A percentile compares a stretch with the other conserved stretches of the same genome.
Evolutionary conservation across 1,140 invertebrate genomes (phyloP).

Genomic region (Antheraea mylitta): DNA sequence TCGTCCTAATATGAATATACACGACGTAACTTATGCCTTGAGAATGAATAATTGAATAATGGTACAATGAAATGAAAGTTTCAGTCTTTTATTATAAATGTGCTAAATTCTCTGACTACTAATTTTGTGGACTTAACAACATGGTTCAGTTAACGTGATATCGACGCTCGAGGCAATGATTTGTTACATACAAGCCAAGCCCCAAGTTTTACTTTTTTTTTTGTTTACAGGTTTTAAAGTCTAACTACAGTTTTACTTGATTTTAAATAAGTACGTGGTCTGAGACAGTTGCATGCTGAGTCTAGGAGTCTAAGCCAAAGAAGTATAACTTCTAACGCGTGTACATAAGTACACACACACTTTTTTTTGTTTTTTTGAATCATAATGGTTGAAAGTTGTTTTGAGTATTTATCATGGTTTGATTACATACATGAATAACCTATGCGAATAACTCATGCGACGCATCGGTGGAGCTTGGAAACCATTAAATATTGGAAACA

Average conservation of each 20-base stretch:
- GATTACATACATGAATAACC: conserved; percentile 18
- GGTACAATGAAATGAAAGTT: conserved; percentile 22
- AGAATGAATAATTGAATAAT: conserved; percentile 8
- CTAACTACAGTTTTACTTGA: too few species aligned
- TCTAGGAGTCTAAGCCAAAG: too few species aligned
- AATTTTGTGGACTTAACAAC: conserved; percentile 19
- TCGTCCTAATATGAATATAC: not conserved
- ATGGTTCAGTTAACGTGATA: not conserved
- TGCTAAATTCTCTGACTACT: conserved; percentile 13
- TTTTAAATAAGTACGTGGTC: too few species aligned
- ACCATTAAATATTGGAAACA: conserved; percentile 27
- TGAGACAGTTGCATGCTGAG: too few species aligned
- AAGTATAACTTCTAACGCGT: too few species aligned
- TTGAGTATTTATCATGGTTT: too few species aligned
- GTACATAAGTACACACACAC: too few species aligned
- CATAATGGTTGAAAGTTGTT: too few species aligned
- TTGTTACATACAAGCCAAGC: not conserved
- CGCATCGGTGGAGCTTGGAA: conserved; percentile 24
- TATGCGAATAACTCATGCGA: not conserved
- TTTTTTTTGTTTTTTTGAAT: too few species aligned
- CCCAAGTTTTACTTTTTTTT: not conserved
- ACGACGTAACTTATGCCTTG: not conserved
- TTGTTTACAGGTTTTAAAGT: too few species aligned
- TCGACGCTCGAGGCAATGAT: conserved; percentile 13
- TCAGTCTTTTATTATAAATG: conserved; percentile 41